phyloP scores from a whole-genome alignment of 2,797 vertebrate species.

The Sebastes cheni region DNA sequence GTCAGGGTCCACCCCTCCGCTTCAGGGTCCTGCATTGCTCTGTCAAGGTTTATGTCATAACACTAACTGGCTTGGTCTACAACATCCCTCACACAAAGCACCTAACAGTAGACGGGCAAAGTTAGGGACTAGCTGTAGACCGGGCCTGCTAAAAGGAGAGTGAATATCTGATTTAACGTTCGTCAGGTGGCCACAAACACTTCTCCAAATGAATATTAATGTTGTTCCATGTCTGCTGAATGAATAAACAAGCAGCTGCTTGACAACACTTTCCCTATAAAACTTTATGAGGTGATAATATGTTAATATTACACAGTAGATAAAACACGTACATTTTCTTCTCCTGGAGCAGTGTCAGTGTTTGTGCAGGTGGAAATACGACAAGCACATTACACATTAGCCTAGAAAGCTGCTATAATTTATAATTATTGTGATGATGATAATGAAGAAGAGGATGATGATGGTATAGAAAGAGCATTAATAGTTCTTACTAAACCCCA shows the following conservation, averaged over 20 bases:
- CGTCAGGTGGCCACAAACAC: too few species aligned
- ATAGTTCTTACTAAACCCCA: slow-evolving; percentile 1
- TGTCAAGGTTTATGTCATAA: too few species aligned
- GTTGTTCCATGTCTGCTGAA: neutral
- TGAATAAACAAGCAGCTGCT: neutral
- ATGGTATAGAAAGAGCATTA: neutral
- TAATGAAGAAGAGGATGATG: neutral
- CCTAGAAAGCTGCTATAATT: neutral
- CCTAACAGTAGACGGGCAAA: neutral
- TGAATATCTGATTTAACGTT: neutral
- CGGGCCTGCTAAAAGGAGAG: neutral
- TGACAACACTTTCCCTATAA: neutral
- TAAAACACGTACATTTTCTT: neutral
- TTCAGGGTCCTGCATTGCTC: too few species aligned
- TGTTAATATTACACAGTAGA: neutral
- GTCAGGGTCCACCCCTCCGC: too few species aligned
- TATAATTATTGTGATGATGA: neutral
- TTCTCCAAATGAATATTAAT: neutral
- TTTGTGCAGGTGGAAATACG: neutral
- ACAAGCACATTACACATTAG: neutral
- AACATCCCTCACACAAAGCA: neutral
- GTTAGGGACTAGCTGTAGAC: neutral
- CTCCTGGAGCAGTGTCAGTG: neutral
- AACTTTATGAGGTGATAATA: neutral
- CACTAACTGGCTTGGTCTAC: too few species aligned